Evolutionary conservation across 2,113 vertebrate genomes (phyloP).

Genomic region (Drymodes brunneopygia): DNA sequence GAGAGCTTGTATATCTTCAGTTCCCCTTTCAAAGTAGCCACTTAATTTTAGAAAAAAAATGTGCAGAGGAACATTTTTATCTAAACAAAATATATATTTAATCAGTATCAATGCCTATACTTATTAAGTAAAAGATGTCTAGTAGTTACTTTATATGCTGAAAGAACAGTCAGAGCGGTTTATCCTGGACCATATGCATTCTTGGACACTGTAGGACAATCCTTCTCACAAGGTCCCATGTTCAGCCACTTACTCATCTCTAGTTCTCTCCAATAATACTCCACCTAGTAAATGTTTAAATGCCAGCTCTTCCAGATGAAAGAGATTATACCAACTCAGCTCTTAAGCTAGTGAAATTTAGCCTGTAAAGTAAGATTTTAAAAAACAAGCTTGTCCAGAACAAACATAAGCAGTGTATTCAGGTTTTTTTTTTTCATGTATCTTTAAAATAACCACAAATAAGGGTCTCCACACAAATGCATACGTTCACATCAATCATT

Average conservation of each 20-base stretch:
- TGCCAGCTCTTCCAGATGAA: neutral
- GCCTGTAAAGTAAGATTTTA: neutral
- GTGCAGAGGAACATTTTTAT: neutral
- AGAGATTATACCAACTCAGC: neutral
- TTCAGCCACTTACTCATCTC: neutral
- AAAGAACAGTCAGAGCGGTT: neutral
- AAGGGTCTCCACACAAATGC: neutral
- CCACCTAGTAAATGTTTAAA: neutral
- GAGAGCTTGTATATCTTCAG: neutral
- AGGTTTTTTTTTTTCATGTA: neutral
- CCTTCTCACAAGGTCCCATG: neutral
- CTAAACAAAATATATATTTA: neutral
- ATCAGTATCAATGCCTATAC: neutral
- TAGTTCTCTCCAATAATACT: neutral
- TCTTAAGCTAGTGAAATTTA: neutral
- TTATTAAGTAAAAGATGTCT: neutral
- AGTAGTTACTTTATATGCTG: neutral
- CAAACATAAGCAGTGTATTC: neutral
- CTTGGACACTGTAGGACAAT: neutral
- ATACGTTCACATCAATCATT: neutral
- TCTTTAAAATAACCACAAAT: neutral
- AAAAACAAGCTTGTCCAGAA: neutral
- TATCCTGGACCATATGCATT: neutral
- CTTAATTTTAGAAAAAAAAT: neutral
- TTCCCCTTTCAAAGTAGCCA: neutral